Percentiles rank a stretch among this genome's conserved stretches.
Conservation (phyloP, 2,797 vertebrate species). For the Allobates femoralis region DNA sequence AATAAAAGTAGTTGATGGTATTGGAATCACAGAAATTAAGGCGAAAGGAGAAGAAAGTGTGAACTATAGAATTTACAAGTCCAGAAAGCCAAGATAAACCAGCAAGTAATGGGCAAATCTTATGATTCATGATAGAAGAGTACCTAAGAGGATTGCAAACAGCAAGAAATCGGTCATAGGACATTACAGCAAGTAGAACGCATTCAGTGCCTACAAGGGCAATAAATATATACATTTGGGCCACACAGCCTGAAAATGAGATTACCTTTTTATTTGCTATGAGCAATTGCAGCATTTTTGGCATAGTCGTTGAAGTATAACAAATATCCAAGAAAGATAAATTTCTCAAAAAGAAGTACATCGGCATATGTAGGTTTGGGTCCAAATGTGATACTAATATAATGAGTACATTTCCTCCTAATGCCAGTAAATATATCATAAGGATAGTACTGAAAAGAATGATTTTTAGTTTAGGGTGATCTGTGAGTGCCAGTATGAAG, state of each 20-base stretch:
- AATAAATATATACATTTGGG: conserved; percentile 68
- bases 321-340: conserved; percentile 68
- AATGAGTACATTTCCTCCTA: conserved; percentile 19
- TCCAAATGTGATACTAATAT: conserved; percentile 30
- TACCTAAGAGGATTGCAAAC: conserved; percentile 65
- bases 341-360: conserved; percentile 67
- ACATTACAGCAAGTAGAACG: no score
- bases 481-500: conserved; percentile 64
- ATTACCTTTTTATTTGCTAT: conserved; percentile 64
- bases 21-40: conserved; percentile 67
- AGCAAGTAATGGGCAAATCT: conserved; percentile 46
- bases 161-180: conserved; percentile 63
- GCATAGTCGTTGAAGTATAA: conserved; percentile 67
- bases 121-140: conserved; percentile 62
- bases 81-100: conserved; percentile 63
- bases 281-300: conserved; percentile 69
- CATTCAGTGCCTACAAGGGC: conserved; percentile 67
- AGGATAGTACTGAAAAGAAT: conserved; percentile 17
- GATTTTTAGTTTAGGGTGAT: conserved; percentile 54
- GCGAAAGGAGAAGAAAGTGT: conserved; percentile 64
- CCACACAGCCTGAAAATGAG: conserved; percentile 60
- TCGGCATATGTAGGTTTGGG: conserved; percentile 61
- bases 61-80: conserved; percentile 67
- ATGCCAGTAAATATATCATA: conserved; percentile 23
- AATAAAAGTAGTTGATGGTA: conserved; percentile 69